These are phyloP conservation scores for Rhaphigaster nebulosa DNA, from an alignment of 2,888 invertebrate genomes.

Conservation along the genomic window DNA sequence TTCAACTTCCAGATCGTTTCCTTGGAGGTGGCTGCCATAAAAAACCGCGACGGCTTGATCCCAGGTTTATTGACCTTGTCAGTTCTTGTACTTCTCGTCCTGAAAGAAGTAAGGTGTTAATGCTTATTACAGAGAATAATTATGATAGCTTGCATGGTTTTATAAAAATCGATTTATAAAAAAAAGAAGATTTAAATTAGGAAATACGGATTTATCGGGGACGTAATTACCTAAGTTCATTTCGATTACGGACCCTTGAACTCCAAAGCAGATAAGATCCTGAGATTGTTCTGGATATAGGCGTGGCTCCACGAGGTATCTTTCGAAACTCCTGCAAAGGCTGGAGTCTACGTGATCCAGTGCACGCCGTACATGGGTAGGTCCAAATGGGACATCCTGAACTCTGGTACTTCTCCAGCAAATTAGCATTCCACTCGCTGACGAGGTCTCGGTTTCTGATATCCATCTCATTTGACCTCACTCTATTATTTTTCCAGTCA, in stretches of 20 bases:
- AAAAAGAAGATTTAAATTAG: too few relatives aligned
- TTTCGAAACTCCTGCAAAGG: neutral
- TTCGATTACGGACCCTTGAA: neutral
- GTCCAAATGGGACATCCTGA: conserved; percentile 5
- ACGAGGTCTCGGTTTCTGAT: neutral
- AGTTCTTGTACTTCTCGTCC: neutral
- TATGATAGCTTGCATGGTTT: neutral
- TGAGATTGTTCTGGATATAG: neutral
- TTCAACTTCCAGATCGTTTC: conserved; percentile 21
- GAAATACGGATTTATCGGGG: too few relatives aligned
- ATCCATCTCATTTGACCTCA: neutral
- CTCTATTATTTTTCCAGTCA: neutral
- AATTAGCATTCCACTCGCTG: neutral
- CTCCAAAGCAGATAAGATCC: neutral
- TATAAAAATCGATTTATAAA: neutral
- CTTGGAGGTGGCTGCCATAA: neutral
- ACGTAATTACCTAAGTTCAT: neutral
- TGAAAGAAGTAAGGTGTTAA: neutral
- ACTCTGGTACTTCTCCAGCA: neutral
- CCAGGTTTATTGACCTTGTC: neutral
- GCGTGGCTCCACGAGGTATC: neutral
- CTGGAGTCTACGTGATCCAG: conserved; percentile 1
- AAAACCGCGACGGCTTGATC: neutral
- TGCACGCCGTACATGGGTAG: neutral
- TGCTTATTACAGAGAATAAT: neutral